phyloP scores from a whole-genome alignment of 2,888 invertebrate species.

The Lydus trimaculatus region DNA sequence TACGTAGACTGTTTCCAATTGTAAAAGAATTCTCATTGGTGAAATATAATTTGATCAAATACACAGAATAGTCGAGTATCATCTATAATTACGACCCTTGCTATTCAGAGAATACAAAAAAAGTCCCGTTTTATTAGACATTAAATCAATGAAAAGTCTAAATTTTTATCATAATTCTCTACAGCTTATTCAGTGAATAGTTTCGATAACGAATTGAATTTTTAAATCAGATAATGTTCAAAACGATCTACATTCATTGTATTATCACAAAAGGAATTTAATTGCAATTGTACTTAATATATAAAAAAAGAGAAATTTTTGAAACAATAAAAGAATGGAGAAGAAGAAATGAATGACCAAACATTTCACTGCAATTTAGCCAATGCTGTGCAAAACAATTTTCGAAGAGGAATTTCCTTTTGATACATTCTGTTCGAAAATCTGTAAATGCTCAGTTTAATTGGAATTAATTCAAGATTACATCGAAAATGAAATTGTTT shows the following conservation, averaged over 20 bases:
- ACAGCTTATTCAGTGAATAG: constrained; percentile 17
- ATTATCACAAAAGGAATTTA: constrained; percentile 11
- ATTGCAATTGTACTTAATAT: constrained; percentile 9
- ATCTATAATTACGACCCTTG: constrained; percentile 24
- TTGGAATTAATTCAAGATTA: constrained; percentile 12
- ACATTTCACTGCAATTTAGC: constrained; percentile 12
- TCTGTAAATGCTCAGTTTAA: constrained; percentile 10
- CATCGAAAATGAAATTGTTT: constrained; percentile 1
- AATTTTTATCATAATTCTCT: constrained; percentile 22
- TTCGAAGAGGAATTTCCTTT: constrained; percentile 8
- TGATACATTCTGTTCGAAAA: constrained; percentile 1
- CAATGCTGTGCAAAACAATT: constrained; percentile 12
- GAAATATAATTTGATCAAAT: constrained; percentile 17
- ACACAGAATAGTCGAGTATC: constrained; percentile 20
- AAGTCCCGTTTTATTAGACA: constrained; percentile 25
- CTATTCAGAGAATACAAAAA: constrained; percentile 16
- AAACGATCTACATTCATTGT: constrained; percentile 5
- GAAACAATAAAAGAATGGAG: neutral
- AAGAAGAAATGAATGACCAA: constrained; percentile 10
- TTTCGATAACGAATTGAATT: constrained; percentile 20
- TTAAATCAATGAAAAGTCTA: constrained; percentile 27
- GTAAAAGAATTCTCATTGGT: constrained; percentile 16
- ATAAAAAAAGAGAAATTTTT: neutral
- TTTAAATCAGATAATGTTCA: constrained; percentile 14
- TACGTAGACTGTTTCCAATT: neutral